These are phyloP conservation scores for Oscarella lobularis DNA, from an alignment of 37 sponge, comb jelly and placozoan genomes.

Conservation along the genomic window DNA sequence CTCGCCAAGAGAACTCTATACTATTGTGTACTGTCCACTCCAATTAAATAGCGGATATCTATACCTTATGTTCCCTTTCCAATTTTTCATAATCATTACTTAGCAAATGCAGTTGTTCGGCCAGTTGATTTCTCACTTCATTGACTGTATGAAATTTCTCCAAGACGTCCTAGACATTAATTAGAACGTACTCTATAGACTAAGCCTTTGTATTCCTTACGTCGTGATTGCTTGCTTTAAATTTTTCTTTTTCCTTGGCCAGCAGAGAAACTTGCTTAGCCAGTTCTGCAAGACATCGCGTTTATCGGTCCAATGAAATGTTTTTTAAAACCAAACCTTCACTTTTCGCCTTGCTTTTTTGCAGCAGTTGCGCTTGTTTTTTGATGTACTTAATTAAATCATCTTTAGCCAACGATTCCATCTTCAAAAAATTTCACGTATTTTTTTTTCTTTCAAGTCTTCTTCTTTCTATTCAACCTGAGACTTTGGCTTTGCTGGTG, in stretches of 20 bases:
- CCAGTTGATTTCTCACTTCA: not conserved
- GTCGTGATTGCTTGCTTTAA: too few species aligned
- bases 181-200: too few species aligned
- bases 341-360: constrained; percentile 37
- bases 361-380: constrained; percentile 55
- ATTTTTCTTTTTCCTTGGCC: too few species aligned
- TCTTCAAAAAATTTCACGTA: constrained; percentile 14
- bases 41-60: not conserved
- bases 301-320: too few species aligned
- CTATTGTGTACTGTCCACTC: not conserved
- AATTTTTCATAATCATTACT: constrained; percentile 4
- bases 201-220: too few species aligned
- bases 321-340: too few species aligned
- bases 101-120: constrained; percentile 2
- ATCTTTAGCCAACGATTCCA: constrained; percentile 55
- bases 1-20: not conserved
- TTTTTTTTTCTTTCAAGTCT: not conserved
- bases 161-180: not conserved
- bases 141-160: not conserved
- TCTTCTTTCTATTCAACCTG: not conserved
- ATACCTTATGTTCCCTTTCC: constrained; percentile 13
- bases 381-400: constrained; percentile 65
- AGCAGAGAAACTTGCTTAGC: too few species aligned
- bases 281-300: too few species aligned
- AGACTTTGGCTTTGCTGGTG: not conserved